A percentile compares a stretch with the other conserved stretches of the same genome.
Evolutionary conservation across 2,888 invertebrate genomes (phyloP).

Genomic region (Sympetrum striolatum): DNA sequence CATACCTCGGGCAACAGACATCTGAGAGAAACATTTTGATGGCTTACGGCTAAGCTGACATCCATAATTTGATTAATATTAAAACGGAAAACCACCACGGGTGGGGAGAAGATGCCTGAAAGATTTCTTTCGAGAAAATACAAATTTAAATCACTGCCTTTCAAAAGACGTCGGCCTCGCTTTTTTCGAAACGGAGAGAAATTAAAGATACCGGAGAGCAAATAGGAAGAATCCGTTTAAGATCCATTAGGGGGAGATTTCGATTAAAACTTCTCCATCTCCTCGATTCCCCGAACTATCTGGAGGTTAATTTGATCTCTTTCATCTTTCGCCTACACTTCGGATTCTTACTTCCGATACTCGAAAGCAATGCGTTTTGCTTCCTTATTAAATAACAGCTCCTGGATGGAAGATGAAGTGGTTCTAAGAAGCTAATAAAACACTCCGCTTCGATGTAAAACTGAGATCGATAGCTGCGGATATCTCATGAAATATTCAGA

Average conservation of each 20-base stretch:
- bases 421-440: neutral
- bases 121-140: neutral
- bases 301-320: neutral
- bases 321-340: neutral
- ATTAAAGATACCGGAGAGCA: neutral
- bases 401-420: neutral
- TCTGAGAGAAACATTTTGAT: no score
- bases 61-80: no score
- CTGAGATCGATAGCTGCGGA: neutral
- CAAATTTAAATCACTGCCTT: neutral
- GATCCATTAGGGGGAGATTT: neutral
- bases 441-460: slow-evolving; percentile 2
- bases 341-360: neutral
- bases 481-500: slow-evolving; percentile 11
- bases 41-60: no score
- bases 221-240: neutral
- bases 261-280: neutral
- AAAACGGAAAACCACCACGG: no score
- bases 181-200: neutral
- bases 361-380: neutral
- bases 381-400: slow-evolving; percentile 1
- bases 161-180: neutral
- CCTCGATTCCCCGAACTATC: neutral
- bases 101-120: no score
- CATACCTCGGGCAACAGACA: no score